Conservation (phyloP, 1,140 invertebrate genomes). For the Muscidifurax raptorellus region DNA sequence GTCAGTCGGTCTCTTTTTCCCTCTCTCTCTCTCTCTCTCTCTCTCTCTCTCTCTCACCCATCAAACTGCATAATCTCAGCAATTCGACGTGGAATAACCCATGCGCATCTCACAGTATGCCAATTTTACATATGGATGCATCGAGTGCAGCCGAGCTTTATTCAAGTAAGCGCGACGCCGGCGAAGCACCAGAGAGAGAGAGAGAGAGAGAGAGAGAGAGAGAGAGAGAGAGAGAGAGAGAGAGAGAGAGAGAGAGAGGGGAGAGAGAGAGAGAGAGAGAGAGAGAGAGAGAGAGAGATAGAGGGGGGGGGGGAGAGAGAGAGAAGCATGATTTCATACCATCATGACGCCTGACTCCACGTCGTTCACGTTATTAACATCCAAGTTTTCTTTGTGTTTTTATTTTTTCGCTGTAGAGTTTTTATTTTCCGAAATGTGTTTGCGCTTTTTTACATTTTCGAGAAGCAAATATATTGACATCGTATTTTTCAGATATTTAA, state of each 20-base stretch:
- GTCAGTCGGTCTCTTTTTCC: too few relatives aligned
- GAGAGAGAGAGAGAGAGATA: not conserved
- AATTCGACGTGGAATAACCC: not conserved
- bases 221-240: not conserved
- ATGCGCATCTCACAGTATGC: not conserved
- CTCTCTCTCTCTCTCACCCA: not conserved
- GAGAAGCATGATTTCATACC: constrained; percentile 27
- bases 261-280: not conserved
- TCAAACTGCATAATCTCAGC: not conserved
- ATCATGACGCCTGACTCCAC: not conserved
- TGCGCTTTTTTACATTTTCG: too few relatives aligned
- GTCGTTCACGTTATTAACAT: not conserved
- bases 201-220: too few relatives aligned
- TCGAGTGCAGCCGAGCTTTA: constrained; percentile 13
- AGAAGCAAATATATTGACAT: too few relatives aligned
- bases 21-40: not conserved
- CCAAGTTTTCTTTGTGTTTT: not conserved
- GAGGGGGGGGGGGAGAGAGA: too few relatives aligned
- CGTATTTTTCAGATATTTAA: too few relatives aligned
- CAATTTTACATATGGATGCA: constrained; percentile 43
- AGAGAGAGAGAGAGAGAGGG: not conserved
- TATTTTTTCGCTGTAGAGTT: not conserved
- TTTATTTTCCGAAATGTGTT: too few relatives aligned
- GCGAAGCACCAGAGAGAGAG: constrained; percentile 1
- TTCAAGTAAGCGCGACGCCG: constrained; percentile 29